Evolutionary conservation across 2,113 vertebrate species (phyloP).

Genomic region (Salvelinus namaycush): DNA sequence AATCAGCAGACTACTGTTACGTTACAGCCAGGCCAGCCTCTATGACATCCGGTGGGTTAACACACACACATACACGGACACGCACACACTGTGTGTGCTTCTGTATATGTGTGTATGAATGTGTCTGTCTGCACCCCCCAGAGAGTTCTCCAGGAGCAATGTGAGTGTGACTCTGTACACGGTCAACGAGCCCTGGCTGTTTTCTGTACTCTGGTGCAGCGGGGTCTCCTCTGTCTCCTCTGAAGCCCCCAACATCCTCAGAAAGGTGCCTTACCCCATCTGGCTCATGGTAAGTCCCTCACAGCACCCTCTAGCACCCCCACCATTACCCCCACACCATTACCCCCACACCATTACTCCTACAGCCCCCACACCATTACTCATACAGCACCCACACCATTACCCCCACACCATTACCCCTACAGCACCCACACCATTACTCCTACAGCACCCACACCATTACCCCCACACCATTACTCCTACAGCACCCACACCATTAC

Average conservation of each 20-base stretch:
- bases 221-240: conserved; percentile 89
- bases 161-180: conserved; percentile 88
- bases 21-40: conserved; percentile 84
- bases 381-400: too few species aligned
- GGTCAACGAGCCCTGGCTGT: conserved; percentile 92
- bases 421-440: neutral
- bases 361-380: too few species aligned
- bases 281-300: conserved; percentile 79
- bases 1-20: conserved; percentile 82
- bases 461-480: too few species aligned
- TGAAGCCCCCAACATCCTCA: conserved; percentile 83
- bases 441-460: too few species aligned
- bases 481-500: too few species aligned
- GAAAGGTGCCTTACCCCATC: conserved; percentile 85
- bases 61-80: neutral
- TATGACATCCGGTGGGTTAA: conserved; percentile 82
- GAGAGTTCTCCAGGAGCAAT: conserved; percentile 79
- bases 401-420: too few species aligned
- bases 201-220: conserved; percentile 92
- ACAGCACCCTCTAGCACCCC: neutral
- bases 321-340: too few species aligned
- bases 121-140: conserved; percentile 51
- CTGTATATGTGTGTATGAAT: conserved; percentile 11
- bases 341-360: too few species aligned
- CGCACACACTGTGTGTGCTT: neutral